Evolutionary conservation across 2,797 vertebrate genomes (phyloP), one percentile per base, ranked within the genome.

Genomic region (Benthosema pterotum): DNA sequence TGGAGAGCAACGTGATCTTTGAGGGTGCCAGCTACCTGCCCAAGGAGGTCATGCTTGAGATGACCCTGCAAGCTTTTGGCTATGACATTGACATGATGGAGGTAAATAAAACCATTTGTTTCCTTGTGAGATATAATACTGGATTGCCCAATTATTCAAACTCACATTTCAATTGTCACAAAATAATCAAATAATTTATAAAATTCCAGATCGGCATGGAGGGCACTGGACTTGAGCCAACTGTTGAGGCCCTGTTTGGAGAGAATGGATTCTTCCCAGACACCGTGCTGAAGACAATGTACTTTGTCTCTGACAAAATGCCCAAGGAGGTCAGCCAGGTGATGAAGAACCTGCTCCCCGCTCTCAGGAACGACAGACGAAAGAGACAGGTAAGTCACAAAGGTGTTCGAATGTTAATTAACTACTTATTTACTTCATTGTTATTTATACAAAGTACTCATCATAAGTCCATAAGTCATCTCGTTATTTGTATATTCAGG

Each of bases 191-290:
- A n/a, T n/a, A 2, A 11, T 38, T 38, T 9, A 84, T 72, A 45
- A 71, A 68, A 52, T 82, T 72, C 56, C 57, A 99, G 97, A 80
- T 99, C 79, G 96, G 96, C 32, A 84, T 98, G 78, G 95, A 97
- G 63, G 95, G 95, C 52, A 95, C 93, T 63, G 94, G 93, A 14
- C 94, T 98, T 84, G 96, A 98, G 74, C 95, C 96, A 76, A 95
- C 93, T 0, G 50, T 97, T 45, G 96, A 98, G 60, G 93, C 94
- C 2, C 78, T 99, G 66, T 99, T 99, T 85, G 97, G 97, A 75
- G 79, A 93, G 5, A 84, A 92, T 52, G 97, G 97, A 17, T 97
- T 99, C 87, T 98, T 99, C 78, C 96, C 96, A 3, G 94, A 98
- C 73, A 93, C 90, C 11, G 88, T 89, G 61, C 85, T 92, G 88